A percentile compares a stretch with the other conserved stretches of the same genome.
phyloP scores from a whole-genome alignment of 2,113 vertebrate species.

The Pseudonaja textilis region DNA sequence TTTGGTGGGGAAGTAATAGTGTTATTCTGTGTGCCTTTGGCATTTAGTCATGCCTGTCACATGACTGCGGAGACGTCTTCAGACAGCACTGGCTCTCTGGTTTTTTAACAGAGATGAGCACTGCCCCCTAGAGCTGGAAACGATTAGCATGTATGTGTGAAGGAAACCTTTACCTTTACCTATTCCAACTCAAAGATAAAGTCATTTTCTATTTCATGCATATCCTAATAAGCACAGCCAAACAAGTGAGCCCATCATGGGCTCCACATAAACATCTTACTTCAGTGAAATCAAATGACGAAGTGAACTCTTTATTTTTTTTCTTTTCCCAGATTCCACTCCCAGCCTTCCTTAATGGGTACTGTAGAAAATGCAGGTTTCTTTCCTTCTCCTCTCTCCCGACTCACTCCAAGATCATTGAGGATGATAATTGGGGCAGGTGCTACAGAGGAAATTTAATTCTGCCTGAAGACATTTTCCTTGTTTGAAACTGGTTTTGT shows the following conservation, averaged over 20 bases:
- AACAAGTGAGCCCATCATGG: not conserved
- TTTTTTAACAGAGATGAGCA: too few species aligned
- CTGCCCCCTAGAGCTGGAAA: too few species aligned
- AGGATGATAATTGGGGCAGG: not conserved
- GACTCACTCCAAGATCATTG: not conserved
- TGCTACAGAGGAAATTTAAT: not conserved
- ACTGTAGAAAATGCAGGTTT: not conserved
- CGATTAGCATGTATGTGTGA: too few species aligned
- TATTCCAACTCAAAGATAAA: not conserved
- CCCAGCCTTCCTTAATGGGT: not conserved
- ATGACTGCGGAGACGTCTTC: too few species aligned
- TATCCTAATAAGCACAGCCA: not conserved
- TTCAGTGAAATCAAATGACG: not conserved
- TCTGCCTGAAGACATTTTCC: not conserved
- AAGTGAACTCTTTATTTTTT: not conserved
- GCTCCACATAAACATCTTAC: not conserved
- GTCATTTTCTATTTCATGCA: not conserved
- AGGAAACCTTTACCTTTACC: too few species aligned
- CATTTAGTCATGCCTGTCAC: too few species aligned
- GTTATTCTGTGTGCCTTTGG: too few species aligned
- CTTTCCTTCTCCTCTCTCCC: not conserved
- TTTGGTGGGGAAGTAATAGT: too few species aligned
- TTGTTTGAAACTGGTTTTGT: not conserved
- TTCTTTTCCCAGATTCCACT: not conserved
- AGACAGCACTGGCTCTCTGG: too few species aligned